Percentiles rank a stretch among this genome's conserved stretches.
Evolutionary conservation across 2,797 vertebrate genomes (phyloP).

Genomic region (Hirundo rustica): DNA sequence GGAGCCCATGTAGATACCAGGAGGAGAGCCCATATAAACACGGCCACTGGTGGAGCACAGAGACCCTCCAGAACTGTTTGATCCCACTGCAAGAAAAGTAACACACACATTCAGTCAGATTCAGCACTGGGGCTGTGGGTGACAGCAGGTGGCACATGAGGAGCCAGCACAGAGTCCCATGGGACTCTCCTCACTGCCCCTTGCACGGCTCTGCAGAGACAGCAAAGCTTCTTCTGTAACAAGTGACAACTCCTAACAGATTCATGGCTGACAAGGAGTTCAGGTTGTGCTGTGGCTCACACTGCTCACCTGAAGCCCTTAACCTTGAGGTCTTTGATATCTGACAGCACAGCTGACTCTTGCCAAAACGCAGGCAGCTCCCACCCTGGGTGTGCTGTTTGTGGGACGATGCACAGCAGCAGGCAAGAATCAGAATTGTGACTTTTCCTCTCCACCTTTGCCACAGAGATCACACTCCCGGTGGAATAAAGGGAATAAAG

Average conservation of each 20-base stretch:
- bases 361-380: neutral
- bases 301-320: neutral
- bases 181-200: neutral
- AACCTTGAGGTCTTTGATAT: neutral
- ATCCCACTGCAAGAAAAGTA: constrained; percentile 82
- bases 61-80: constrained; percentile 93
- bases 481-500: neutral
- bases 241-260: neutral
- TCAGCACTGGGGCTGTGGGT: neutral
- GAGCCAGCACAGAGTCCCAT: neutral
- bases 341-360: neutral
- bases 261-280: neutral
- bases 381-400: neutral
- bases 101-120: constrained; percentile 35
- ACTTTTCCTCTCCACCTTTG: neutral
- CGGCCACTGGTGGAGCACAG: constrained; percentile 91
- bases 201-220: neutral
- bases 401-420: neutral
- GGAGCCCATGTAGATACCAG: constrained; percentile 83
- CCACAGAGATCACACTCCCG: neutral
- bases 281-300: neutral
- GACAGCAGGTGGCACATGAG: neutral
- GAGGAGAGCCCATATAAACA: constrained; percentile 88
- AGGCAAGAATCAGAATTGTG: neutral
- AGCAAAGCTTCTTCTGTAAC: neutral